A percentile compares a stretch with the other conserved stretches of the same genome.
These are phyloP conservation scores for Antedon mediterranea DNA, from an alignment of 53 echinoderm and acorn worm species.

Conservation along the genomic window DNA sequence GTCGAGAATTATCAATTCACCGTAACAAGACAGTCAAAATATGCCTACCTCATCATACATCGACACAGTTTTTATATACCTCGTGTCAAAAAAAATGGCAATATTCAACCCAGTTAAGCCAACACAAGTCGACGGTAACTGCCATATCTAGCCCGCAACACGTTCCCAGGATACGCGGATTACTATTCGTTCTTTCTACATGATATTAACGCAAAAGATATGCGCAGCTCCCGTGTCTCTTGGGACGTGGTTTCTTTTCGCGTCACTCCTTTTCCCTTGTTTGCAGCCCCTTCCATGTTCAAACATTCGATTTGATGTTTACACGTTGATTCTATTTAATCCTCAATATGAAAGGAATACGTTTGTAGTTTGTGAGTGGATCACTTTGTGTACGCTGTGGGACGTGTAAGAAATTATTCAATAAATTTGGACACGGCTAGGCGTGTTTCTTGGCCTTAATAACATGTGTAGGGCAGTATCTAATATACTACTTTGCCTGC, in stretches of 20 bases:
- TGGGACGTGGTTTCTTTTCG: background rate
- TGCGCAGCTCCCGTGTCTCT: background rate
- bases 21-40: no score
- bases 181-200: background rate
- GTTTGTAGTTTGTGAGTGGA: no score
- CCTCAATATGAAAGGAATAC: no score
- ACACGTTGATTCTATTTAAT: background rate
- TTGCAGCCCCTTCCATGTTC: background rate
- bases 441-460: no score
- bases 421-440: no score
- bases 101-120: background rate
- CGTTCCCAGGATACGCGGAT: background rate
- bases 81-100: background rate
- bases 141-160: background rate
- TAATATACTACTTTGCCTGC: no score
- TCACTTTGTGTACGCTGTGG: no score
- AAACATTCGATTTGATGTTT: background rate
- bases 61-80: background rate
- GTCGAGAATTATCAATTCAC: no score
- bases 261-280: background rate
- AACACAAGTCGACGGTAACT: background rate
- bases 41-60: background rate
- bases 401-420: no score
- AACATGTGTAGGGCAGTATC: no score
- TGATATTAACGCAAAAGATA: background rate